Conservation (phyloP, 1,140 invertebrate genomes). For the Drosophila obscura region DNA sequence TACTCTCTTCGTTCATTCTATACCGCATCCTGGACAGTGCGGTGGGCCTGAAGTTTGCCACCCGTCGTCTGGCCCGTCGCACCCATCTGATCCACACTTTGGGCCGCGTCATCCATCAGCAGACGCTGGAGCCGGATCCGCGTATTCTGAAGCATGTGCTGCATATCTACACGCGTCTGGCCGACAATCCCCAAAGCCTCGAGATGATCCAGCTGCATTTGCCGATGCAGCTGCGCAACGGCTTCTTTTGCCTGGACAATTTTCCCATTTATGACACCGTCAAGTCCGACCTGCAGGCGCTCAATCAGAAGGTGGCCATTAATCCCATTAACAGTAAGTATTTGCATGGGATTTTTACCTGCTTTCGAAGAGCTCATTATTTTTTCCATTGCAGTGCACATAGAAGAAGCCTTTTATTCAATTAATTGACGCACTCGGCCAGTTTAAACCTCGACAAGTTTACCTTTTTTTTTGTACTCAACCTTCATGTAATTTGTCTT, state of each 20-base stretch:
- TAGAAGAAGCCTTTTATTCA: neutral
- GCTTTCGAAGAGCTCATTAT: neutral
- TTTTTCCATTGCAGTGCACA: neutral
- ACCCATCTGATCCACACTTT: constrained; percentile 42
- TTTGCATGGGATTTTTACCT: neutral
- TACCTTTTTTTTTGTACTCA: neutral
- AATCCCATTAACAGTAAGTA: neutral
- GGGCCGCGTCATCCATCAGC: constrained; percentile 97
- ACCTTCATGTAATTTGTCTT: constrained; percentile 38
- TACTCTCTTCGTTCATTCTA: constrained; percentile 25
- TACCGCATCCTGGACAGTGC: constrained; percentile 33
- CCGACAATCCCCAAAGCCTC: constrained; percentile 96
- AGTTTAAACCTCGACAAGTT: constrained; percentile 62
- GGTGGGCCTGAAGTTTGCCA: constrained; percentile 33
- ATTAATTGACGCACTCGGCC: constrained; percentile 48
- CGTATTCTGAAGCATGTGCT: constrained; percentile 98
- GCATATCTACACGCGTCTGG: constrained; percentile 96
- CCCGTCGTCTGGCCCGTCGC: constrained; percentile 11
- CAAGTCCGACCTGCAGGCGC: constrained; percentile 1
- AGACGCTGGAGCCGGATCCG: constrained; percentile 97
- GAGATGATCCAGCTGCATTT: constrained; percentile 97
- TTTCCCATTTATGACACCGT: constrained; percentile 60
- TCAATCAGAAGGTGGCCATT: constrained; percentile 24
- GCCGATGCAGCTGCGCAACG: constrained; percentile 96
- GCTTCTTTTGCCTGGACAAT: constrained; percentile 93